Evolutionary conservation across 2,797 vertebrate species (phyloP).

Genomic region (Oreonectes daqikongensis): DNA sequence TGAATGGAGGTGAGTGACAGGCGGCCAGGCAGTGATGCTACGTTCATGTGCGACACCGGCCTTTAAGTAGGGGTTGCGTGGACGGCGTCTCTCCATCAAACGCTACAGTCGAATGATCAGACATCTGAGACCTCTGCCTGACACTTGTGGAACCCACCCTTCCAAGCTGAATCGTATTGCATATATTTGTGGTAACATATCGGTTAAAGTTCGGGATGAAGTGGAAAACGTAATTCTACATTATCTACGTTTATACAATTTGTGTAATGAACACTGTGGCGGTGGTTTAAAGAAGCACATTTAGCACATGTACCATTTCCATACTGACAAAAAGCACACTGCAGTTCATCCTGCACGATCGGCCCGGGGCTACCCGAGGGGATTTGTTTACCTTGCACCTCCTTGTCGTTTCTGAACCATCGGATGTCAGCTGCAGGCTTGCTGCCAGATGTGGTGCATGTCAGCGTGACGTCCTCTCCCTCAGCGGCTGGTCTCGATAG

Average conservation of each 20-base stretch:
- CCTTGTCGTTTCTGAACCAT: slow-evolving; percentile 97
- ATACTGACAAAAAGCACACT: neutral
- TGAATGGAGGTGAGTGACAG: slow-evolving; percentile 68
- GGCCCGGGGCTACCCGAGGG: slow-evolving; percentile 1
- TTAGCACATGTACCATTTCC: neutral
- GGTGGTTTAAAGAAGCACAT: slow-evolving; percentile 2
- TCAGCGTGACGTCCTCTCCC: slow-evolving; percentile 90
- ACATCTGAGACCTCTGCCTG: slow-evolving; percentile 25
- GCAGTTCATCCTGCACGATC: slow-evolving; percentile 11
- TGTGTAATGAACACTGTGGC: too few species aligned
- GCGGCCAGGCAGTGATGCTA: slow-evolving; percentile 64
- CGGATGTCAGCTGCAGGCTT: slow-evolving; percentile 95
- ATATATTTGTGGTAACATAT: slow-evolving; percentile 3
- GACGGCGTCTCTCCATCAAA: slow-evolving; percentile 73
- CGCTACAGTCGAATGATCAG: slow-evolving; percentile 59
- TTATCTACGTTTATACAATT: too few species aligned
- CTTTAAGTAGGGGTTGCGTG: slow-evolving; percentile 75
- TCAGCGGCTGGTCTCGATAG: slow-evolving; percentile 94
- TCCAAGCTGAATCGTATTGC: slow-evolving; percentile 16
- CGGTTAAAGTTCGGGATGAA: slow-evolving; percentile 19
- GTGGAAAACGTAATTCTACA: neutral
- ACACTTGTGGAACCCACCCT: slow-evolving; percentile 24
- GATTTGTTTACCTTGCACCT: slow-evolving; percentile 88
- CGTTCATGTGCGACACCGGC: slow-evolving; percentile 62
- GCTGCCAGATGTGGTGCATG: slow-evolving; percentile 91